Evolutionary conservation across 2,797 vertebrate genomes (phyloP).

Genomic region (Myiotriccus ornatus): DNA sequence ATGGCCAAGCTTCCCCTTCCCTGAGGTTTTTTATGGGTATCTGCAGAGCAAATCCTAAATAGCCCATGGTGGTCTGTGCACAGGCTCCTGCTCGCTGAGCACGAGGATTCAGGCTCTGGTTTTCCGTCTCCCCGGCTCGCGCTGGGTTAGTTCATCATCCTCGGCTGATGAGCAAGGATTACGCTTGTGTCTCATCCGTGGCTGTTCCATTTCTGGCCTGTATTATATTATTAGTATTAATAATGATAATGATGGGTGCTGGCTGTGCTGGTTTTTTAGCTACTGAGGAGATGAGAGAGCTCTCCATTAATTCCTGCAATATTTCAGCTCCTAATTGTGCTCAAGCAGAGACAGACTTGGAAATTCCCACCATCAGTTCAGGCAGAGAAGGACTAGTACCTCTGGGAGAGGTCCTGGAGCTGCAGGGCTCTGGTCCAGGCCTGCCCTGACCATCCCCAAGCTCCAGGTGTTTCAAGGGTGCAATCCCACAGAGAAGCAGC

Average conservation of each 20-base stretch:
- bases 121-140: background rate
- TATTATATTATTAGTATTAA: conserved; percentile 45
- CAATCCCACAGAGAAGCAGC: background rate
- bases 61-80: fast-evolving
- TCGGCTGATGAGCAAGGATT: background rate
- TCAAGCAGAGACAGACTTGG: conserved; percentile 35
- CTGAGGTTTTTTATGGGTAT: background rate
- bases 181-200: background rate
- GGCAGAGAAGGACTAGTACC: background rate
- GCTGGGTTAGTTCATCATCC: background rate
- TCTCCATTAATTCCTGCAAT: conserved; percentile 54
- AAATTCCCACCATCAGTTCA: conserved; percentile 33
- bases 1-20: background rate
- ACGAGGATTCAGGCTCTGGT: background rate
- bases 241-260: conserved; percentile 52
- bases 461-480: background rate
- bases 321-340: conserved; percentile 68
- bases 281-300: conserved; percentile 38
- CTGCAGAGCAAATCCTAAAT: background rate
- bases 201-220: conserved; percentile 37
- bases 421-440: background rate
- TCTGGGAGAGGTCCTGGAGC: background rate
- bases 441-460: background rate
- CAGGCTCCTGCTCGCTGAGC: background rate
- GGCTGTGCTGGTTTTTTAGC: conserved; percentile 10